phyloP scores from a whole-genome alignment of 2,797 vertebrate species.

The Crocodylus rhombifer region DNA sequence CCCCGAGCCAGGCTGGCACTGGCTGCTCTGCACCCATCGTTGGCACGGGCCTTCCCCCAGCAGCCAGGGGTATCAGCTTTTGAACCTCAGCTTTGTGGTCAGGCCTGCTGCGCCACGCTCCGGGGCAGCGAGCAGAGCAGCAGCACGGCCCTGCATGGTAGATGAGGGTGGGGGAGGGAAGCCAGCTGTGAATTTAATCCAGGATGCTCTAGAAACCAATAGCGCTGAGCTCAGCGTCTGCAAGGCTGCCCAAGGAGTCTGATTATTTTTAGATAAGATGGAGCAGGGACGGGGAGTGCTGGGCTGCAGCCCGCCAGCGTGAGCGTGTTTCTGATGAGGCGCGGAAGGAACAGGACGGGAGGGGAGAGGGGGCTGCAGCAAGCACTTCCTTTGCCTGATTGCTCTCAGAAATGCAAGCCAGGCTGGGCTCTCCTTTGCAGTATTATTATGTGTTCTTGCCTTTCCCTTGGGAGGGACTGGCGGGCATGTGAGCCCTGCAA shows the following conservation, averaged over 20 bases:
- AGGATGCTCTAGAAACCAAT: slow-evolving; percentile 29
- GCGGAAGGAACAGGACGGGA: not conserved
- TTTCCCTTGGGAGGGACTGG: not conserved
- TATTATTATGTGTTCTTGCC: not conserved
- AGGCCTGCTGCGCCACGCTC: not conserved
- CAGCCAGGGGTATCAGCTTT: not conserved
- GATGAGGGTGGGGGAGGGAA: not conserved
- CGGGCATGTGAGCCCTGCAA: not conserved
- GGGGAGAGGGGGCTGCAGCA: not conserved
- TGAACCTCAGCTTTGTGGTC: not conserved
- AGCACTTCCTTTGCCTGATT: not conserved
- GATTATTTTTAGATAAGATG: slow-evolving; percentile 75
- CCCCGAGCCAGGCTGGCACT: no score
- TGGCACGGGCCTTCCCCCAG: not conserved
- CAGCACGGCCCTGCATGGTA: not conserved
- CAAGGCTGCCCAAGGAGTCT: slow-evolving; percentile 12
- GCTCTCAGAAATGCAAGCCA: no score
- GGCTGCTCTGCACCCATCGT: not conserved
- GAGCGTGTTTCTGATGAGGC: slow-evolving; percentile 29
- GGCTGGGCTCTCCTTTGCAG: no score
- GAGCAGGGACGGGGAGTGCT: not conserved
- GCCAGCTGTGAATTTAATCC: not conserved
- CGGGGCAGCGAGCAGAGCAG: not conserved
- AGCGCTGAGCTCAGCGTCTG: slow-evolving; percentile 76
- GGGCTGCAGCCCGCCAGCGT: not conserved